A percentile compares a stretch with the other conserved stretches of the same genome.
These are phyloP conservation scores for Leucoptera coffeella DNA, from an alignment of 2,888 invertebrate species.

Conservation along the genomic window DNA sequence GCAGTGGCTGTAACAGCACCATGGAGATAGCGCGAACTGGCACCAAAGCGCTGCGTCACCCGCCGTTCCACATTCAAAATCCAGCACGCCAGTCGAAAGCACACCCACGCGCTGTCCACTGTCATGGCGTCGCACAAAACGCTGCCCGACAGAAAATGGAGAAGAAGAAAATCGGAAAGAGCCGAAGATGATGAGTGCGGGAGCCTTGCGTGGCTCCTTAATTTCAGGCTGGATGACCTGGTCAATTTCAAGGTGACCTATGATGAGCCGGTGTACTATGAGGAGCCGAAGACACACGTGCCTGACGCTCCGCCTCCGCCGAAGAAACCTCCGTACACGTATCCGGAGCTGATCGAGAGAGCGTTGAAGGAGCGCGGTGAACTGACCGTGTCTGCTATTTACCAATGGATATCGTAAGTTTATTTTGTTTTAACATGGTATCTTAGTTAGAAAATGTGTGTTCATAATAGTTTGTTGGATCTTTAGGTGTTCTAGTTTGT, in stretches of 20 bases:
- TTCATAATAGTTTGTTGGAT: no score
- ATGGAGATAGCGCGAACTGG: no score
- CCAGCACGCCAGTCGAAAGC: no score
- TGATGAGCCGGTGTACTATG: conserved; percentile 22
- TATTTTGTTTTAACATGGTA: no score
- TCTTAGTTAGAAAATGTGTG: no score
- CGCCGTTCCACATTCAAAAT: no score
- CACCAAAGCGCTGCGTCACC: no score
- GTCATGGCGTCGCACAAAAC: no score
- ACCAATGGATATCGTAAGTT: conserved; percentile 92
- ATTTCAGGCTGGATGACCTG: conserved; percentile 76
- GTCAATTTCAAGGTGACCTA: conserved; percentile 45
- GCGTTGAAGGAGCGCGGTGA: conserved; percentile 81
- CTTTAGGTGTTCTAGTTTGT: background rate
- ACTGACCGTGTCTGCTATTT: conserved; percentile 84
- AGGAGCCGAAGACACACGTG: conserved; percentile 15
- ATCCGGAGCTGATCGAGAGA: conserved; percentile 85
- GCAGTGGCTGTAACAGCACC: no score
- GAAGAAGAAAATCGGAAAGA: conserved; percentile 26
- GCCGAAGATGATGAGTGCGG: conserved; percentile 44
- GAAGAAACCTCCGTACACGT: conserved; percentile 84
- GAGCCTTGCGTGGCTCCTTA: conserved; percentile 78
- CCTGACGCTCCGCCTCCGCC: conserved; percentile 23
- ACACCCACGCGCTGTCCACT: no score
- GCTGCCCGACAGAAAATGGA: conserved; percentile 28